Evolutionary conservation across 2,797 vertebrate genomes (phyloP).

Genomic region (Leptatherina wallacei): DNA sequence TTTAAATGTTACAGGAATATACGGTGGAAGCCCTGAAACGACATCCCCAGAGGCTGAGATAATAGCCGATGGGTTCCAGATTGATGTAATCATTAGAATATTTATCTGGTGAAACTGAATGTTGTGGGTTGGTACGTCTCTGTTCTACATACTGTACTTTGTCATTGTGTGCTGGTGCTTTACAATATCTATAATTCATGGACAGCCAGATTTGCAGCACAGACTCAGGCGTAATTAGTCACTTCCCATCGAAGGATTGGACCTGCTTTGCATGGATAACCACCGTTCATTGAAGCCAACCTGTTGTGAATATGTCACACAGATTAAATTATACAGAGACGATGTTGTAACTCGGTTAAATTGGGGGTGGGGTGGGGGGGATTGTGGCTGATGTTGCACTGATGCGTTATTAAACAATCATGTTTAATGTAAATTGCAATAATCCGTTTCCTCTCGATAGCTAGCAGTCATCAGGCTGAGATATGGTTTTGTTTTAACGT

Average conservation of each 20-base stretch:
- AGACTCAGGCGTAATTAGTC: constrained; percentile 53
- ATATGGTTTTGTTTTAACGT: constrained; percentile 9
- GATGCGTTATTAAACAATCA: neutral
- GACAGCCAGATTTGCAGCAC: constrained; percentile 28
- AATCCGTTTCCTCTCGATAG: constrained; percentile 25
- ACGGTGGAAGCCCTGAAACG: neutral
- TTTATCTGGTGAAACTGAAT: neutral
- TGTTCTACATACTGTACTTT: constrained; percentile 22
- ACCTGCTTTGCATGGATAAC: constrained; percentile 44
- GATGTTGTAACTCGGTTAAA: constrained; percentile 21
- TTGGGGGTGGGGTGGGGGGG: neutral
- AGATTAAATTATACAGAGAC: constrained; percentile 33
- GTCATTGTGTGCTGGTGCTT: constrained; percentile 37
- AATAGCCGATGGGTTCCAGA: neutral
- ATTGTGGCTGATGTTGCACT: constrained; percentile 5
- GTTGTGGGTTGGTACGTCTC: neutral
- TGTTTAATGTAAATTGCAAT: constrained; percentile 33
- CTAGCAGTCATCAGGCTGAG: neutral
- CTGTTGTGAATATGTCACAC: constrained; percentile 52
- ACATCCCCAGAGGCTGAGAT: neutral
- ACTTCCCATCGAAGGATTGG: constrained; percentile 29
- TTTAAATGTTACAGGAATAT: neutral
- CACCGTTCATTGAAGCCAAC: constrained; percentile 49
- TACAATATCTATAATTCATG: constrained; percentile 50
- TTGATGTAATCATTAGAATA: neutral